Evolutionary conservation across 64 coral and sea anemone species (phyloP).

Genomic region (Dendronephthya gigantea): DNA sequence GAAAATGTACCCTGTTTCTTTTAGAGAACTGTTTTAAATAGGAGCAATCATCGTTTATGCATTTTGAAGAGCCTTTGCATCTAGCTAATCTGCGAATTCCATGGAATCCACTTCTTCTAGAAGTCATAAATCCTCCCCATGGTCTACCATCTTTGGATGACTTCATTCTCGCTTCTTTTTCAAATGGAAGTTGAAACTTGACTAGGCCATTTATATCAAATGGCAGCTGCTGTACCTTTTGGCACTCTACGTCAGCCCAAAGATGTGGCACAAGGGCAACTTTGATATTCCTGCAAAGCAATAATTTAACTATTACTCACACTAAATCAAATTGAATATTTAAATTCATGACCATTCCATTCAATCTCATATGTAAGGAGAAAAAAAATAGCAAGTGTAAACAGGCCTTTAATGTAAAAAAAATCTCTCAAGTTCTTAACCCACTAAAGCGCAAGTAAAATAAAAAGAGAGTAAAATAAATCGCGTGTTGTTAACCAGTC

Average conservation of each 20-base stretch:
- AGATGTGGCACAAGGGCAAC: slow-evolving; percentile 5
- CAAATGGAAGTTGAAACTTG: slow-evolving; percentile 32
- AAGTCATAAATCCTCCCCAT: slow-evolving; percentile 51
- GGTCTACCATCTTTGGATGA: slow-evolving; percentile 50
- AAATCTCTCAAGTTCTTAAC: too few species aligned
- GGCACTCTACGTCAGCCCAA: slow-evolving; percentile 28
- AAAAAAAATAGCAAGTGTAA: too few species aligned
- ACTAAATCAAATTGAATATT: too few species aligned
- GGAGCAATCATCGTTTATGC: slow-evolving; percentile 40
- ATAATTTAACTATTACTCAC: too few species aligned
- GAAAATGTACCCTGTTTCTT: slow-evolving; percentile 35
- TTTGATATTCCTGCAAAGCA: too few species aligned
- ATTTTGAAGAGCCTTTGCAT: slow-evolving; percentile 47
- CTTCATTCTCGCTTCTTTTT: slow-evolving; percentile 34
- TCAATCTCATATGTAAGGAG: too few species aligned
- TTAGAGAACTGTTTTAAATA: slow-evolving; percentile 39
- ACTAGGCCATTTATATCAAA: slow-evolving; percentile 40
- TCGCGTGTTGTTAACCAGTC: too few species aligned
- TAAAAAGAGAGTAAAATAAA: too few species aligned
- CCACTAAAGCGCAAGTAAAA: too few species aligned
- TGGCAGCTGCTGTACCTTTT: slow-evolving; percentile 38
- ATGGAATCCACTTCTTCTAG: slow-evolving; percentile 40
- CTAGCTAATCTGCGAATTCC: slow-evolving; percentile 38
- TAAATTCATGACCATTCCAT: too few species aligned
- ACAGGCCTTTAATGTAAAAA: too few species aligned